Conservation (phyloP, 1,140 invertebrate species). For the Anastrepha obliqua region DNA sequence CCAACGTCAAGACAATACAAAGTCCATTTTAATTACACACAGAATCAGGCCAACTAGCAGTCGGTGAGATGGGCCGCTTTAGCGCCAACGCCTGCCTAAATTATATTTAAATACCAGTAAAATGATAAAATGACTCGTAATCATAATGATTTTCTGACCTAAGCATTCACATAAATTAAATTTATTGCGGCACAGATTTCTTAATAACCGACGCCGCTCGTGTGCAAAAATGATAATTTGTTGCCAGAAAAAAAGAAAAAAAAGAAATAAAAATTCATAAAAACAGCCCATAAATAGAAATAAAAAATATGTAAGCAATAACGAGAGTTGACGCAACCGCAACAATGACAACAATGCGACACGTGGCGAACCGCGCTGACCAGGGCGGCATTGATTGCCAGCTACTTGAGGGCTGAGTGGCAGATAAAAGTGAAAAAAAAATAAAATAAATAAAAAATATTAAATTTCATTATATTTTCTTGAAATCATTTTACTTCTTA, state of each 20-base stretch:
- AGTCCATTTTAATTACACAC: constrained; percentile 19
- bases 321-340: no score
- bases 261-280: not conserved
- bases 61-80: not conserved
- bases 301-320: not conserved
- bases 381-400: no score
- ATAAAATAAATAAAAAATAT: no score
- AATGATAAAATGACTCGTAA: constrained; percentile 13
- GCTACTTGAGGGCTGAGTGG: no score
- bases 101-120: not conserved
- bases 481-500: no score
- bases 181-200: constrained; percentile 41
- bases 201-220: not conserved
- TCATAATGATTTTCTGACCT: constrained; percentile 1
- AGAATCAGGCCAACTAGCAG: not conserved
- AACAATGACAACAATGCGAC: no score
- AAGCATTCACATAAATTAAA: constrained; percentile 6
- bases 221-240: not conserved
- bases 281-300: not conserved
- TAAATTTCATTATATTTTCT: no score
- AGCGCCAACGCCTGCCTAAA: no score
- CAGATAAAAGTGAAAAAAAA: no score
- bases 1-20: constrained; percentile 10
- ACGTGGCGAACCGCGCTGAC: no score
- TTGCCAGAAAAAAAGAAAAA: not conserved